Base-by-base conservation (phyloP, 2,888 invertebrate species). In the Drosophila buzzatii region DNA sequence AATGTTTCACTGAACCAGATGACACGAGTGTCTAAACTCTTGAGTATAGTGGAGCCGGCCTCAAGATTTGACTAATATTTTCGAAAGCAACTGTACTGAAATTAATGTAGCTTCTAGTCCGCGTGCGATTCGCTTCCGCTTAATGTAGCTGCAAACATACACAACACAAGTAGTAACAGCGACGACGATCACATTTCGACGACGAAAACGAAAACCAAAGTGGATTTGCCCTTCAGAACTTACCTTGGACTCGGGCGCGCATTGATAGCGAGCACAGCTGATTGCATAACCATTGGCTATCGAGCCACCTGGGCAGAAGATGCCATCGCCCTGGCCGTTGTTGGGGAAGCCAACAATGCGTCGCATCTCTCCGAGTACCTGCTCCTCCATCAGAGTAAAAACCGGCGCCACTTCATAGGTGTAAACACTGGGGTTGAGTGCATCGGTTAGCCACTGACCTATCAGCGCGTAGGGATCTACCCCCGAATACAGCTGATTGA, bases 231-330 rank as follows among this genome's bases (percentile, higher is more conserved):
- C 70, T 77, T 78, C 49, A 63, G 10, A 47, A 20, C 83, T 85
- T 79, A 96, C 96, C 95, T 97, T 97, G 67, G 96, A 94, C 79
- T 96, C 95, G 0, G 97, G 97, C 88, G 95, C 94, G 81, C 94
- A 95, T 90, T 95, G 94, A 90, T 95, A 95, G 63, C 98, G 94
- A 2, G 98, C 97, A 85, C 97, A 95, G 90, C 97, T 97, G 67
- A 98, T 97, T n/a, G 97, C 98, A 87, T 98, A 97, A 59, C 97
- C 97, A 91, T 98, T 98, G 7, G 97, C 96, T 86, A 98, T 95
- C 0, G 98, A 98, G 0, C 98, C 98, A 42, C 98, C 98, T 0
- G 98, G 98, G 90, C 96, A 97, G 92, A 98, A 98, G 67, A 98
- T 96, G 0, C 98, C 97, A 91, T 97, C 97, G 0, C 97, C 97